Evolutionary conservation across 2,888 invertebrate species (phyloP), one percentile per base, ranked within the genome.

Genomic region (Euspilapteryx auroguttella): DNA sequence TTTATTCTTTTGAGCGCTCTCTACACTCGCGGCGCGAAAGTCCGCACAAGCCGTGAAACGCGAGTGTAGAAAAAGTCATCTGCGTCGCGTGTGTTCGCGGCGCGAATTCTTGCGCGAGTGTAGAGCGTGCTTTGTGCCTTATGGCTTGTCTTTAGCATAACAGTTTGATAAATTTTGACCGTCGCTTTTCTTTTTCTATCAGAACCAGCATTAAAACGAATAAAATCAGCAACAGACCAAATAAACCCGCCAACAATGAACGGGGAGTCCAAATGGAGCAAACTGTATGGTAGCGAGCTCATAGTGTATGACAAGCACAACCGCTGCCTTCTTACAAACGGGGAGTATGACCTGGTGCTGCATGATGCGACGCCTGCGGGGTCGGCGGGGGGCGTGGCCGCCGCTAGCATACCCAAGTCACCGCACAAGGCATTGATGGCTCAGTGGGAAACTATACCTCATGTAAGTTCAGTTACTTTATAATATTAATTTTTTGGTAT

Each of bases 281-380:
- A 80, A 39, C 57, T 85, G 14, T 86, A 85, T 36, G 85, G 85
- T 21, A 87, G 89, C 31, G 94, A 94, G 61, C 66, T 96, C 32
- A 86, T 90, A 33, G 85, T 95, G 15, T 94, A 91, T 50, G 94
- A 95, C 56, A 92, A 92, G 53, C 86, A 91, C 46, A 90, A 87
- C 49, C 83, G 91, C 10, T 94, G 94, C 52, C 78, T 92, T 30
- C 76, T 94, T 27, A 87, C 86, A 1, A 91, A 92, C 40, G 95
- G 94, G 3, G 91, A 94, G 53, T 95, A 96, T 59, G 94, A 94
- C 53, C 73, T 95, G 32, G 85, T 88, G 28, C 66, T 95, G 35
- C 87, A 90, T 45, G 90, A 92, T 44, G 80, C 88, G 20, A 79
- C 83, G 2, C 86, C 88, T 8, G 83, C 86, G n/a, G 87, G 62